Base-by-base conservation (phyloP, 2,888 invertebrate genomes). In the Orchestes rusci region DNA sequence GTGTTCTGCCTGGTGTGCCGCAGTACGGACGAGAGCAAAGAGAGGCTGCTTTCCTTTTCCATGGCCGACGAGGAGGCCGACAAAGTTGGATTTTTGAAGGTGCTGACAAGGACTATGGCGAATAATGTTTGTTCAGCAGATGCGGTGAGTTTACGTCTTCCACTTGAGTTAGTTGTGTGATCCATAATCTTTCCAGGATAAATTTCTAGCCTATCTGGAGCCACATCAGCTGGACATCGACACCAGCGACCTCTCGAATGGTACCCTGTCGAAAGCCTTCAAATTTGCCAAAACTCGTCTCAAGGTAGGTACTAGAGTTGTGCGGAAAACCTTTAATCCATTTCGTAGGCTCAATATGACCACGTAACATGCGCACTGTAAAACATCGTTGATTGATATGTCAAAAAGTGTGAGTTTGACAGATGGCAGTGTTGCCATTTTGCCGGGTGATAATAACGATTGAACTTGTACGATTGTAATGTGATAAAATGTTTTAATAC, bases 41-140 rank as follows among this genome's bases (percentile, higher is more conserved):
- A 94, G 67, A 84, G 85, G 64, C 70, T 92, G 51, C 89, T 83
- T 71, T 85, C 90, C 31, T 23, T 23, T n/a, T n/a, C n/a, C 23
- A 82, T 93, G 62, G 58, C 53, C 0, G 87, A 88, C 59, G 89
- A 90, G 56, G 83, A 87, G 45, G 78, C 82, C 40, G 84, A 86
- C 23, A 94, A 94, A 70, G 71, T 76, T 33, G 75, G 79, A 54
- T 91, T 92, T 69, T 75, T 95, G 56, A 80, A 82, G 54, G 82
- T 79, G 51, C 73, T 95, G 51, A 91, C 92, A 64, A 80, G 89
- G 62, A 88, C 90, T 68, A 87, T 93, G 78, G 93, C 93, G 32
- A 90, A 90, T 64, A 88, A 88, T 54, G 83, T 90, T 56, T 94
- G 93, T 70, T 83, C 90, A 66, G 84, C 93, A 56, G 93, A 94